Evolutionary conservation across 1,140 invertebrate species (phyloP).

Genomic region (Daktulosphaira vitifoliae): DNA sequence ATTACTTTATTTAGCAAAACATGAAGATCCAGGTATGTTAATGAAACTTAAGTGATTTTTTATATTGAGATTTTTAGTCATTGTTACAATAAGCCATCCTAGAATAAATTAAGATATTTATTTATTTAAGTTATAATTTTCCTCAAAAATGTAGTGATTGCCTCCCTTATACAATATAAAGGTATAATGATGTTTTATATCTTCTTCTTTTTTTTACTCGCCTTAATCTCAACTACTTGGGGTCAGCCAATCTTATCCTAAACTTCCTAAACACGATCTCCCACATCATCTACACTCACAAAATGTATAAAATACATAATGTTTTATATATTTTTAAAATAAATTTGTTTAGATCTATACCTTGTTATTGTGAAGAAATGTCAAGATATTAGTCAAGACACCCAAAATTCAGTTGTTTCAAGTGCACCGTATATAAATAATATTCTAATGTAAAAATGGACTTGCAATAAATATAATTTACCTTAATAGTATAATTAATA

Average conservation of each 20-base stretch:
- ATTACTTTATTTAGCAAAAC: slow-evolving; percentile 72
- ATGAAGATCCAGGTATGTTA: slow-evolving; percentile 45
- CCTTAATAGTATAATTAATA: neutral
- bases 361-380: slow-evolving; percentile 62
- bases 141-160: no score
- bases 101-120: no score
- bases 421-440: slow-evolving; percentile 10
- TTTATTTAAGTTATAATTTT: no score
- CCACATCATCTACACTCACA: no score
- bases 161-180: no score
- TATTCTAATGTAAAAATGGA: slow-evolving; percentile 7
- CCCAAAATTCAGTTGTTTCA: slow-evolving; percentile 39
- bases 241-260: no score
- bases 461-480: neutral
- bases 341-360: slow-evolving; percentile 48
- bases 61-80: no score
- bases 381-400: slow-evolving; percentile 51
- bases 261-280: no score
- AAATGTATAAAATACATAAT: slow-evolving; percentile 15
- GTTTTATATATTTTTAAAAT: slow-evolving; percentile 33
- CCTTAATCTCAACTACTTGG: no score
- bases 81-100: slow-evolving; percentile 24
- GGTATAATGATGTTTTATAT: no score
- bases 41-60: no score
- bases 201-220: no score